Evolutionary conservation across 1,140 invertebrate species (phyloP), one percentile per base, ranked within the genome.

Genomic region (Aphelinus certus): DNA sequence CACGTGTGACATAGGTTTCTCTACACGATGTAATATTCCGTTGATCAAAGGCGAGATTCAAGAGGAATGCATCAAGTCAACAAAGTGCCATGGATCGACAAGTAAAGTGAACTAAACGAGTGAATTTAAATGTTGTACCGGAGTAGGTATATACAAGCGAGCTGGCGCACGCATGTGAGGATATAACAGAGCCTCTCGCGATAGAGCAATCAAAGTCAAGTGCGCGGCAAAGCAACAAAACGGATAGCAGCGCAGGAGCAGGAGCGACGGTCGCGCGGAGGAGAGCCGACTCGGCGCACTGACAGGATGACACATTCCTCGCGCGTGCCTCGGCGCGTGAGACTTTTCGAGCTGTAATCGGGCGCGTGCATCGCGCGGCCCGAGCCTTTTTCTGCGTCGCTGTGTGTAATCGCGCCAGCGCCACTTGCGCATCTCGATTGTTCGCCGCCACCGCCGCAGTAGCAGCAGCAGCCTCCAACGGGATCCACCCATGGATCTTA

Each of bases 271-370:
- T 80, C 81, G 78, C 76, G 80, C 79, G 51, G 26, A 67, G 2
- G 47, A 47, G 56, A 60, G 79, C 79, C 80, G 80, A 82, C 83
- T 80, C 55, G 75, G 78, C 73, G 77, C 84, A 86, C 84, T 86
- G 85, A 86, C 85, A 86, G 84, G 84, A 86, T 86, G 84, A 86
- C 85, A 86, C 84, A 86, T 86, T 86, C 85, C 80, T 78, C 81
- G 78, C 82, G 26, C 84, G n/a, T n/a, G n/a, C n/a, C n/a, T n/a
- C n/a, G n/a, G n/a, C n/a, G n/a, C n/a, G 83, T 86, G 83, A 86
- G 84, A 86, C 83, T 85, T 86, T 86, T 73, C 83, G 79, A 84
- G 82, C 82, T 26, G 26, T 26, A 26, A 26, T 26, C 80, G 77
- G 80, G 81, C 68, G 79, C 73, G 71, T 79, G 78, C 26, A 26